Evolutionary conservation across 2,888 invertebrate species (phyloP).

Genomic region (Timema cristinae): DNA sequence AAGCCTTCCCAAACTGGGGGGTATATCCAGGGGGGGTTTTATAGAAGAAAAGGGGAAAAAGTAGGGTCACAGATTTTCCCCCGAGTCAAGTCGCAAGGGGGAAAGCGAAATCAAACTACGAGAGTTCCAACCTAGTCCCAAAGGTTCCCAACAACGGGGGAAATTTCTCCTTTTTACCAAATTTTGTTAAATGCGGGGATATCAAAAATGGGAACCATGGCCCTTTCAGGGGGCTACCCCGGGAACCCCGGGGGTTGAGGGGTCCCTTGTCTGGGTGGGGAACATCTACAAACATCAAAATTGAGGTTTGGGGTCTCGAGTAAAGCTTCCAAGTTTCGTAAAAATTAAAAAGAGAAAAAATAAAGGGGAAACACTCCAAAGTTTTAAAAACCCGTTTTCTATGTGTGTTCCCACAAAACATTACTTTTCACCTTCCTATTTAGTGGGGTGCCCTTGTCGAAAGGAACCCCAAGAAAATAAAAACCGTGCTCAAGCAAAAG

Average conservation of each 20-base stretch:
- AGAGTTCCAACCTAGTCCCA: conserved; percentile 44
- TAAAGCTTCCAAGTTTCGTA: conserved; percentile 57
- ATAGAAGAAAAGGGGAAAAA: too few relatives aligned
- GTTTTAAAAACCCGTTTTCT: conserved; percentile 61
- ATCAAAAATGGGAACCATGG: conserved; percentile 67
- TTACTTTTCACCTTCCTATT: conserved; percentile 57
- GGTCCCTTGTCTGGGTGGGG: not conserved
- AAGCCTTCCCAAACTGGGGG: too few relatives aligned
- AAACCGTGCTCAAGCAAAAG: conserved; percentile 33
- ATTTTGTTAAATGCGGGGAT: conserved; percentile 74
- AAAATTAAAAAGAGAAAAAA: conserved; percentile 50
- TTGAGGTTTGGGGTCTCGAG: conserved; percentile 51
- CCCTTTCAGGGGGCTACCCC: conserved; percentile 55
- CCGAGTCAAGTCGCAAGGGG: conserved; percentile 55
- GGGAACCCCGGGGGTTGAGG: conserved; percentile 12
- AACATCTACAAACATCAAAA: not conserved
- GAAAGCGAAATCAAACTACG: conserved; percentile 54
- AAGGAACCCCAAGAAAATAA: conserved; percentile 3
- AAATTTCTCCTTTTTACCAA: conserved; percentile 47
- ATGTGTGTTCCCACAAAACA: conserved; percentile 70
- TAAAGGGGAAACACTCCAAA: conserved; percentile 42
- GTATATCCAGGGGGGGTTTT: too few relatives aligned
- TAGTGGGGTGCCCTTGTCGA: not conserved
- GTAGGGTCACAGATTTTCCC: not conserved
- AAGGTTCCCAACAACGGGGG: conserved; percentile 22